A percentile compares a stretch with the other conserved stretches of the same genome.
phyloP scores from a whole-genome alignment of 2,888 invertebrate species.

The Mimachlamys varia region DNA sequence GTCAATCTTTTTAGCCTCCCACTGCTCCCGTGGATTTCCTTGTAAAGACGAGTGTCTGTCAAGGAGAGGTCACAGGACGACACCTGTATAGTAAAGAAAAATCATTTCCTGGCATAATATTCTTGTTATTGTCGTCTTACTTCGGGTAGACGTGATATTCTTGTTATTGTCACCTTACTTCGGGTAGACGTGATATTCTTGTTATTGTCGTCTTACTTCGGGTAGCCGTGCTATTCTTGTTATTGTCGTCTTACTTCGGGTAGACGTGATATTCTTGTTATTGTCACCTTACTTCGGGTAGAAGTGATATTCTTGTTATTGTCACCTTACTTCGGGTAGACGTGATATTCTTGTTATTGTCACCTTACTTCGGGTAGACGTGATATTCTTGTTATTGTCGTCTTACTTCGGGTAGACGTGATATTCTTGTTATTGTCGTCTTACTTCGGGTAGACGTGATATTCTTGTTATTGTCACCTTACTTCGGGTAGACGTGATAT shows the following conservation, averaged over 20 bases:
- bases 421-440: background rate
- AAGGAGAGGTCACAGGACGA: slow-evolving; percentile 2
- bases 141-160: background rate
- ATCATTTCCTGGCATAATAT: background rate
- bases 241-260: too few species aligned
- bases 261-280: background rate
- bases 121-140: background rate
- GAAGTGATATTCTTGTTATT: background rate
- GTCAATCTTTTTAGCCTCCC: background rate
- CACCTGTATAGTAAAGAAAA: background rate
- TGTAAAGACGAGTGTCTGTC: background rate
- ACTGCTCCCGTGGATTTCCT: background rate
- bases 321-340: too few species aligned
- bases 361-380: too few species aligned
- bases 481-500: background rate
- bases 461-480: background rate
- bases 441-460: too few species aligned
- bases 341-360: background rate
- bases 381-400: background rate
- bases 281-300: too few species aligned
- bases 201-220: too few species aligned
- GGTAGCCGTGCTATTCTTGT: too few species aligned
- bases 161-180: background rate
- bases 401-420: too few species aligned
- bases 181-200: background rate